Percentiles rank a stretch among this genome's conserved stretches.
Evolutionary conservation across 2,113 vertebrate species (phyloP).

Genomic region (Corythaixoides concolor): DNA sequence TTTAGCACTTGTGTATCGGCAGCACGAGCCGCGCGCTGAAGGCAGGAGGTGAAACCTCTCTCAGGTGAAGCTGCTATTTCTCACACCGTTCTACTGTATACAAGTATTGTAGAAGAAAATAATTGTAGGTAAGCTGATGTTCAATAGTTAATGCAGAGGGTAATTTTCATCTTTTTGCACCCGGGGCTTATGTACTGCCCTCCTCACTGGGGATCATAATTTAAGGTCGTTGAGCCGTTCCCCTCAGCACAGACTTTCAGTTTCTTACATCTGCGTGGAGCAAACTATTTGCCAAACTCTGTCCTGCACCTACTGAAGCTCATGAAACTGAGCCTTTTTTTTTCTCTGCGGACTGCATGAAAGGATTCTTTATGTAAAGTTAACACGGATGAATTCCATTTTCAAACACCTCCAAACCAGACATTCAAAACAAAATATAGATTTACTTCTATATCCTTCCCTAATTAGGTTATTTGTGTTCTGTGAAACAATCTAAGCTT

Average conservation of each 20-base stretch:
- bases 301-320: neutral
- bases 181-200: neutral
- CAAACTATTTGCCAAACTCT: neutral
- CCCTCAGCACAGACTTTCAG: neutral
- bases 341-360: neutral
- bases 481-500: constrained; percentile 35
- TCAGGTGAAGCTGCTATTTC: neutral
- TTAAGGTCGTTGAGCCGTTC: neutral
- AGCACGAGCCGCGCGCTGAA: accelerated
- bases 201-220: neutral
- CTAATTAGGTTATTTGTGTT: constrained; percentile 31
- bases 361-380: constrained; percentile 39
- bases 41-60: neutral
- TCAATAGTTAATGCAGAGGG: neutral
- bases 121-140: neutral
- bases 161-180: neutral
- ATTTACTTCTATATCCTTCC: constrained; percentile 29
- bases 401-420: constrained; percentile 36
- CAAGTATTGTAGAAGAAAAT: neutral
- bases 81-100: accelerated
- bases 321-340: neutral
- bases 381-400: constrained; percentile 14
- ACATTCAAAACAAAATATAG: constrained; percentile 36
- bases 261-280: neutral
- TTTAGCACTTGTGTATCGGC: neutral